phyloP scores from a whole-genome alignment of 2,113 vertebrate genomes.

The Connochaetes taurinus region DNA sequence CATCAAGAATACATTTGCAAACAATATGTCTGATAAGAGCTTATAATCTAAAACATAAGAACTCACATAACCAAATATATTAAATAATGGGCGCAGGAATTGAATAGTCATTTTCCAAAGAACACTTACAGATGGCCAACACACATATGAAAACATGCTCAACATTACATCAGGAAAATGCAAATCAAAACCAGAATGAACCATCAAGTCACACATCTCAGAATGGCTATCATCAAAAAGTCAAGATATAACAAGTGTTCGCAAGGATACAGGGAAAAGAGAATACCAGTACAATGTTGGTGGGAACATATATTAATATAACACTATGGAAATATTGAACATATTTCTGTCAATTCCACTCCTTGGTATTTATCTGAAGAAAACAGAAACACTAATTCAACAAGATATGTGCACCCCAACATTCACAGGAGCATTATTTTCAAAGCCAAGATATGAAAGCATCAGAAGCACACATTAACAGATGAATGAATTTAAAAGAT shows the following conservation, averaged over 20 bases:
- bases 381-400: background rate
- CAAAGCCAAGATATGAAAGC: background rate
- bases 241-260: background rate
- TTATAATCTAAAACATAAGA: background rate
- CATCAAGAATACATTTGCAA: background rate
- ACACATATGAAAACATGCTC: background rate
- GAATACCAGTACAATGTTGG: background rate
- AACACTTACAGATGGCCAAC: background rate
- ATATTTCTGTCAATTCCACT: background rate
- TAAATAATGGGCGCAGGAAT: background rate
- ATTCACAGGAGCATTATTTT: background rate
- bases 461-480: background rate
- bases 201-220: background rate
- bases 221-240: background rate
- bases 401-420: background rate
- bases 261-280: background rate
- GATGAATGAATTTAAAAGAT: background rate
- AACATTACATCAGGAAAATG: background rate
- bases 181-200: background rate
- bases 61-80: background rate
- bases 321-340: background rate
- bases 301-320: background rate
- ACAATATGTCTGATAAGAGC: background rate
- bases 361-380: background rate
- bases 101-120: background rate